A percentile compares a stretch with the other conserved stretches of the same genome.
Evolutionary conservation across 2,888 invertebrate species (phyloP).

Genomic region (Thalpophila matura): DNA sequence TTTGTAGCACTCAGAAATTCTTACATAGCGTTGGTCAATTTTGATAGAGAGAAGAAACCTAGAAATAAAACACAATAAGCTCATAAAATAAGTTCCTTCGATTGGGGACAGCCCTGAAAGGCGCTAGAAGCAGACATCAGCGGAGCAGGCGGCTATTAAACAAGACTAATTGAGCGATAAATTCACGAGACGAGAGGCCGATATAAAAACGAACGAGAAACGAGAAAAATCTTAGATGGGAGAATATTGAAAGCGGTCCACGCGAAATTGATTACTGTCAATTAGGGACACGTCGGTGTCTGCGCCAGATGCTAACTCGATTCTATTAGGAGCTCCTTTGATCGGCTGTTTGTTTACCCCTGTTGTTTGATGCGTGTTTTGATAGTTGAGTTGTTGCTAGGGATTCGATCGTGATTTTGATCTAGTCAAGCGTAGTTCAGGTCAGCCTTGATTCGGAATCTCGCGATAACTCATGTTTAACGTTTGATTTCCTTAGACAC

Average conservation of each 20-base stretch:
- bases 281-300: slow-evolving; percentile 85
- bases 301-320: slow-evolving; percentile 82
- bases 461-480: too few species aligned
- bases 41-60: neutral
- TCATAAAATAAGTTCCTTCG: slow-evolving; percentile 10
- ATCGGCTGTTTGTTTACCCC: slow-evolving; percentile 55
- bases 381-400: slow-evolving; percentile 42
- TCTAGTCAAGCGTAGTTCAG: neutral
- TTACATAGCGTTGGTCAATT: neutral
- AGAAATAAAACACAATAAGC: slow-evolving; percentile 27
- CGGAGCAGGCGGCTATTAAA: slow-evolving; percentile 91
- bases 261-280: slow-evolving; percentile 90
- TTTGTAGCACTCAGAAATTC: too few species aligned
- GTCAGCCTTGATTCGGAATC: too few species aligned
- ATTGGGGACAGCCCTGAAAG: slow-evolving; percentile 80
- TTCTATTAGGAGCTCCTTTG: slow-evolving; percentile 61
- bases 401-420: slow-evolving; percentile 35
- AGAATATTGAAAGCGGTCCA: slow-evolving; percentile 90
- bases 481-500: too few species aligned
- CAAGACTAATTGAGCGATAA: slow-evolving; percentile 92
- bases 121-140: slow-evolving; percentile 90
- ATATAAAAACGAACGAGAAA: slow-evolving; percentile 86
- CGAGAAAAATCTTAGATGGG: slow-evolving; percentile 85
- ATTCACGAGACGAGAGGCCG: slow-evolving; percentile 88
- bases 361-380: slow-evolving; percentile 46